Conservation (phyloP, 2,113 vertebrate species). For the Saiga tatarica region DNA sequence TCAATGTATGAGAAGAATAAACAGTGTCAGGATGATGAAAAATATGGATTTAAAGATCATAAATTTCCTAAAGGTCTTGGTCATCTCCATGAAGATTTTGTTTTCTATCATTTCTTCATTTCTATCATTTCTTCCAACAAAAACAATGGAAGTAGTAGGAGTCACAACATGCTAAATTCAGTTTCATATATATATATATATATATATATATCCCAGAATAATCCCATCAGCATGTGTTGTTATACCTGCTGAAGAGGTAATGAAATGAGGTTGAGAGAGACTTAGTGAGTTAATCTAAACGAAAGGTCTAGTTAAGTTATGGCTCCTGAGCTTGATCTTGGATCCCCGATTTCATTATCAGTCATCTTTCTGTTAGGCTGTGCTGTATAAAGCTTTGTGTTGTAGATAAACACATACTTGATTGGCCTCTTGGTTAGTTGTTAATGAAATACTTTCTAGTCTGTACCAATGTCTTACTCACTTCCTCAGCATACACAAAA, state of each 20-base stretch:
- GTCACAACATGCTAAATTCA: not conserved
- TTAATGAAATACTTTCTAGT: not conserved
- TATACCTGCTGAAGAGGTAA: not conserved
- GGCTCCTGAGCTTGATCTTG: not conserved
- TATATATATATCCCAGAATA: not conserved
- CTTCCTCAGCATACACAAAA: not conserved
- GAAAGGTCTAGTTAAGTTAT: not conserved
- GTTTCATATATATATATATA: not conserved
- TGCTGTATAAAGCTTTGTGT: not conserved
- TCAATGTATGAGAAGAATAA: not conserved
- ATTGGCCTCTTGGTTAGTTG: not conserved
- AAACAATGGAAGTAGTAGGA: not conserved
- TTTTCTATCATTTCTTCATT: not conserved
- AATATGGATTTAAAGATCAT: not conserved
- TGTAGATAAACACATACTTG: fast-evolving
- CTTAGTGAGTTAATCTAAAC: not conserved
- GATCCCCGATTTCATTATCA: not conserved
- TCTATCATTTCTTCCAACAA: too few relatives aligned
- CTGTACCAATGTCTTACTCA: not conserved
- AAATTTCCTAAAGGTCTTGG: not conserved
- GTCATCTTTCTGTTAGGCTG: not conserved
- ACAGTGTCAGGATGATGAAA: not conserved
- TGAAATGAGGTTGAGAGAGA: not conserved
- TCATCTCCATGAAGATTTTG: not conserved
- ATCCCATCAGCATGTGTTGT: not conserved